Conservation (phyloP, 2,113 vertebrate genomes). For the Ptilorrhoa leucosticta region DNA sequence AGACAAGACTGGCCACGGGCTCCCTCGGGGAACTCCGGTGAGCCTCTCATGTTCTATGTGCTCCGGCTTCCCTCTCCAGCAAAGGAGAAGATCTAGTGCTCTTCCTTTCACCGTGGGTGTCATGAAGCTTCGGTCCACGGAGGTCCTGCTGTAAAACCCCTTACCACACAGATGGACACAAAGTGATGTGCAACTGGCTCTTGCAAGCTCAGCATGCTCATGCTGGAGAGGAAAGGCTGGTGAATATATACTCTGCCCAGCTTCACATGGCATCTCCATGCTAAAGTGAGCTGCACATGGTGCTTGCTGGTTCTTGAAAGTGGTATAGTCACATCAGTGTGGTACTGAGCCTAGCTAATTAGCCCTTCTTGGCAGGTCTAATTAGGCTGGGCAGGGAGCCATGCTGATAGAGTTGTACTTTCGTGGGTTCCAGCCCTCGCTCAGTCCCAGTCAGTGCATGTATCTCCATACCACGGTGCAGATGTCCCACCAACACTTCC, state of each 20-base stretch:
- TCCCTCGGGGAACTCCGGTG: background rate
- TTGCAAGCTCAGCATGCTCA: background rate
- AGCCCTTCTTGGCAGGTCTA: conserved; percentile 51
- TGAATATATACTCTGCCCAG: background rate
- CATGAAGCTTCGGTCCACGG: accelerated
- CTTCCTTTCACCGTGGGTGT: accelerated
- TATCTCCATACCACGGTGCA: background rate
- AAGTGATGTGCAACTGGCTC: background rate
- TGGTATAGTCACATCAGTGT: conserved; percentile 26
- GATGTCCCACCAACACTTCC: background rate
- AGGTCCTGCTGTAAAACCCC: background rate
- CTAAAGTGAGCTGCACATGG: background rate
- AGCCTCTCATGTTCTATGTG: background rate
- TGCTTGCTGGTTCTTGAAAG: conserved; percentile 11
- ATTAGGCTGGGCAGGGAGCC: conserved; percentile 49
- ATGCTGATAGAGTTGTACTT: conserved; percentile 26
- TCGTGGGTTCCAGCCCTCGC: background rate
- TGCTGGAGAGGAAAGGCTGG: background rate
- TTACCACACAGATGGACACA: background rate
- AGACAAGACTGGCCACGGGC: accelerated
- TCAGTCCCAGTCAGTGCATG: accelerated
- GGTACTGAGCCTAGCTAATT: conserved; percentile 53
- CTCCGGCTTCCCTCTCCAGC: background rate
- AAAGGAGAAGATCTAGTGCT: background rate
- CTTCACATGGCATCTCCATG: background rate